phyloP scores from a whole-genome alignment of 2,888 invertebrate genomes.

The Synanthedon myopaeformis region DNA sequence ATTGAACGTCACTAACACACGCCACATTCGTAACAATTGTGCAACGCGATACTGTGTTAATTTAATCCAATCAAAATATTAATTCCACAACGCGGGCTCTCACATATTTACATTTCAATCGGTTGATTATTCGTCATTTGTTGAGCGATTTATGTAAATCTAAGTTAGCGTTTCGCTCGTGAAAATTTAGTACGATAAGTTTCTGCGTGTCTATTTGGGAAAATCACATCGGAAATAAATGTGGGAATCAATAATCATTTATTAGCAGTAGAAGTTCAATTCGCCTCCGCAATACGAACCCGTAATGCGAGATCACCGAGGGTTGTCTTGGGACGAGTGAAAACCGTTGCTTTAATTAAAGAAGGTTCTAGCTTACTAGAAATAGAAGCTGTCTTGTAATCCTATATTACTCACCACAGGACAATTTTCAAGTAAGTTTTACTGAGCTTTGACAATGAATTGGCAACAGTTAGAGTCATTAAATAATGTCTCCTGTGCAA shows the following conservation, averaged over 20 bases:
- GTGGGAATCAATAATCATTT: not conserved
- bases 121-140: constrained; percentile 15
- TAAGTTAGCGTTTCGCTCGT: no score
- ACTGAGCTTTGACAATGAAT: no score
- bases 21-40: constrained; percentile 24
- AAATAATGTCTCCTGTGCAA: no score
- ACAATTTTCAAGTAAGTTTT: no score
- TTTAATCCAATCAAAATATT: constrained; percentile 69
- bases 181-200: no score
- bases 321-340: constrained; percentile 23
- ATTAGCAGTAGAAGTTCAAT: constrained; percentile 3
- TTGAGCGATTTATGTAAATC: no score
- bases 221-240: not conserved
- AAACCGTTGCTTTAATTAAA: constrained; percentile 18
- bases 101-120: constrained; percentile 58
- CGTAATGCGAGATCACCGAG: constrained; percentile 25
- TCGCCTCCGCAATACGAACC: constrained; percentile 19
- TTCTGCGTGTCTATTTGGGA: no score
- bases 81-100: constrained; percentile 51
- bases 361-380: not conserved
- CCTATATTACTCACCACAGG: not conserved
- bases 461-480: no score
- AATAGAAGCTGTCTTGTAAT: not conserved
- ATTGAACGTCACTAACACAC: constrained; percentile 7
- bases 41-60: constrained; percentile 53